phyloP scores from a whole-genome alignment of 2,113 vertebrate species.

The Cinclus cinclus region DNA sequence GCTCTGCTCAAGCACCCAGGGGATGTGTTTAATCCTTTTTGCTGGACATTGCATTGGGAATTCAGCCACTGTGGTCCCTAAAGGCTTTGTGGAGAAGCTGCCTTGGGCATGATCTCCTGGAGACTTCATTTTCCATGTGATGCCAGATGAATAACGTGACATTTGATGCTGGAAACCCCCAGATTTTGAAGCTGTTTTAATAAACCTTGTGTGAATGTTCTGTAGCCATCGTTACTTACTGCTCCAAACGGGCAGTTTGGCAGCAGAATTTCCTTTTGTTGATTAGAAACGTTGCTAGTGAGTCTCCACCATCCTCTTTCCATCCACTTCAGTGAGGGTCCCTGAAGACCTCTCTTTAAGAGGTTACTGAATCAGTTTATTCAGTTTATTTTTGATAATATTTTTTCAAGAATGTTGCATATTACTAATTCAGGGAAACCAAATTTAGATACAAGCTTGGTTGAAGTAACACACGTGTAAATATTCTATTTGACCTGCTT shows the following conservation, averaged over 20 bases:
- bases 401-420: not conserved
- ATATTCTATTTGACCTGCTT: not conserved
- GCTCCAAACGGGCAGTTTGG: not conserved
- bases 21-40: not conserved
- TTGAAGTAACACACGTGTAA: not conserved
- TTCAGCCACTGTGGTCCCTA: not conserved
- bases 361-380: not conserved
- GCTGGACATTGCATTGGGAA: not conserved
- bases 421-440: slow-evolving; percentile 4
- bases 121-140: not conserved
- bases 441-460: not conserved
- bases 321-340: not conserved
- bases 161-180: not conserved
- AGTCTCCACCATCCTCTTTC: not conserved
- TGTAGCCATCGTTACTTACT: not conserved
- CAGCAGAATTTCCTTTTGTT: not conserved
- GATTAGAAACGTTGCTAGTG: not conserved
- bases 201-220: not conserved
- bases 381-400: not conserved
- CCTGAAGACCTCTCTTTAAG: not conserved
- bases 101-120: not conserved
- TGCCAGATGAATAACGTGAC: not conserved
- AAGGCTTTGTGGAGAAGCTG: not conserved
- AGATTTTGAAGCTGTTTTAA: not conserved
- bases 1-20: not conserved